Percentiles rank a stretch among this genome's conserved stretches.
Conservation (phyloP, 2,113 vertebrate species). For the Thoracochromis brauschi region DNA sequence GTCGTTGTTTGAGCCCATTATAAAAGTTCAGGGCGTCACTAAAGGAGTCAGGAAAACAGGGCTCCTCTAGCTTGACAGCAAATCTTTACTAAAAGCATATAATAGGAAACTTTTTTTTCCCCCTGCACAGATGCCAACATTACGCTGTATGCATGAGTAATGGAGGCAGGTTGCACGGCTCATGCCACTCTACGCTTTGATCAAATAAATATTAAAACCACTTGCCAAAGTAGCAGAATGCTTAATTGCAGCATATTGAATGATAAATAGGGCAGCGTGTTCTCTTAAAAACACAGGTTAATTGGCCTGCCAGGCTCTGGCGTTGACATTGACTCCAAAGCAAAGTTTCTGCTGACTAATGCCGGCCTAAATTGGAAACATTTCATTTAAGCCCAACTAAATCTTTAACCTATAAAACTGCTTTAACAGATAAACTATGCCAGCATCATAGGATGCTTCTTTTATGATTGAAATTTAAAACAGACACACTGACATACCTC, state of each 20-base stretch:
- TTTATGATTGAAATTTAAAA: not conserved
- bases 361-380: not conserved
- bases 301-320: constrained; percentile 15
- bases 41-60: constrained; percentile 15
- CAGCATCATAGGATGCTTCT: not conserved
- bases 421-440: not conserved
- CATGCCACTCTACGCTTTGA: constrained; percentile 23
- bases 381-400: not conserved
- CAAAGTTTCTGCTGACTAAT: constrained; percentile 20
- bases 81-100: constrained; percentile 74
- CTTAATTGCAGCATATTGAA: constrained; percentile 38
- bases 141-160: constrained; percentile 35
- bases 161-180: not conserved
- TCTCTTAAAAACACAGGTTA: constrained; percentile 30
- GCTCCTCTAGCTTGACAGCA: constrained; percentile 56
- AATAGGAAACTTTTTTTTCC: constrained; percentile 13
- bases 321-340: constrained; percentile 18
- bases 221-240: constrained; percentile 29
- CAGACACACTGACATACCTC: not conserved
- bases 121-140: constrained; percentile 47
- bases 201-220: constrained; percentile 52
- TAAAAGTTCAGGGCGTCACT: constrained; percentile 29
- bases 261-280: constrained; percentile 25
- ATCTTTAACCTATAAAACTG: not conserved
- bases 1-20: constrained; percentile 33